Evolutionary conservation across 2,888 invertebrate species (phyloP).

Genomic region (Philaethria dido): DNA sequence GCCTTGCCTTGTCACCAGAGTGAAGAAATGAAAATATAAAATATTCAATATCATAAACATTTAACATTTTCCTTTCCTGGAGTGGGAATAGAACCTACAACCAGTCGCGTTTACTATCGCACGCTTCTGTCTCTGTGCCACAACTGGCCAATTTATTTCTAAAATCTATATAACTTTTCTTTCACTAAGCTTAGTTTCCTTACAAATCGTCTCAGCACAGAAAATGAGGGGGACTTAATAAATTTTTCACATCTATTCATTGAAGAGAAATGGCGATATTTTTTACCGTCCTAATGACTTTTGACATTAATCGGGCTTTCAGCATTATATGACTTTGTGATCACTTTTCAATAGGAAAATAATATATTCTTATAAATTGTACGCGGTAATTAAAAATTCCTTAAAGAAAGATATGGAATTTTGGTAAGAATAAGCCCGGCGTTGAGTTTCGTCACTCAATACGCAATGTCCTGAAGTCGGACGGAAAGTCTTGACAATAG

Average conservation of each 20-base stretch:
- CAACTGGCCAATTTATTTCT: too few relatives aligned
- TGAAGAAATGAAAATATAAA: too few relatives aligned
- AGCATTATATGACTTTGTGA: constrained; percentile 5
- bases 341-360: constrained; percentile 4
- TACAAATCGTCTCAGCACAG: background rate
- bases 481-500: too few relatives aligned
- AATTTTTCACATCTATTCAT: constrained; percentile 13
- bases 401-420: background rate
- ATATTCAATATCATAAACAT: too few relatives aligned
- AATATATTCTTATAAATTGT: constrained; percentile 7
- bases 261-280: constrained; percentile 16
- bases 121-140: too few relatives aligned
- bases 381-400: background rate
- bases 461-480: too few relatives aligned
- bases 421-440: too few relatives aligned
- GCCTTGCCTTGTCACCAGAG: too few relatives aligned
- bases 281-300: constrained; percentile 20
- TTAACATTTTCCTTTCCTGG: too few relatives aligned
- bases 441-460: too few relatives aligned
- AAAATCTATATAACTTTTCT: background rate
- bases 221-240: constrained; percentile 13
- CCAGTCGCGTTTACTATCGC: too few relatives aligned
- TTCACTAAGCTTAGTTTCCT: background rate
- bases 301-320: constrained; percentile 21
- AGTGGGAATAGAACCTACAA: too few relatives aligned